phyloP scores from a whole-genome alignment of 2,113 vertebrate genomes.

The Diadophis punctatus region DNA sequence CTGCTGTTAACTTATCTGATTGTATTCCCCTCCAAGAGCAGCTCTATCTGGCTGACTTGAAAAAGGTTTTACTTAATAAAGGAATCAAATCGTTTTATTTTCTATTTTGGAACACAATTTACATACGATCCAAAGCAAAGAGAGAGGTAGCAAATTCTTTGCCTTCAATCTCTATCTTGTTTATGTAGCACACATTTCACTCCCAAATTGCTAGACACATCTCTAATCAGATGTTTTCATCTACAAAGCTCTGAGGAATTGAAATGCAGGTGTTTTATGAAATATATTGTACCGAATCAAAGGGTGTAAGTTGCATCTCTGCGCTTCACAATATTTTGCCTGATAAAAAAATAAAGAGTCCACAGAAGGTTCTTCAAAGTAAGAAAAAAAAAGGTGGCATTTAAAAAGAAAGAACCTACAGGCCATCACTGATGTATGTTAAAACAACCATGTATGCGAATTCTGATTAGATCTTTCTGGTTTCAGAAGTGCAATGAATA shows the following conservation, averaged over 20 bases:
- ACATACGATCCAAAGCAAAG: accelerated
- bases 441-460: constrained; percentile 50
- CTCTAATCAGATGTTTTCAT: constrained; percentile 20
- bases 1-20: background rate
- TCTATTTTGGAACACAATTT: background rate
- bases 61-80: background rate
- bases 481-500: constrained; percentile 46
- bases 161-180: background rate
- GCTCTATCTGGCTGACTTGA: background rate
- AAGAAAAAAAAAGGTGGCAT: constrained; percentile 9
- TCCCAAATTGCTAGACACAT: background rate
- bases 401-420: constrained; percentile 25
- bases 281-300: background rate
- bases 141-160: constrained; percentile 1
- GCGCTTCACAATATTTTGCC: constrained; percentile 33
- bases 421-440: constrained; percentile 47
- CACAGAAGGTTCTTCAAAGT: background rate
- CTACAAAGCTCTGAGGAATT: background rate
- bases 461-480: constrained; percentile 51
- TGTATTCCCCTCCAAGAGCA: background rate
- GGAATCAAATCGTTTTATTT: background rate
- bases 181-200: constrained; percentile 2
- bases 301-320: constrained; percentile 5
- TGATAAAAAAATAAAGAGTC: constrained; percentile 19
- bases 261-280: constrained; percentile 29